These are phyloP conservation scores for Spodoptera picta DNA, from an alignment of 2,888 invertebrate genomes.

Conservation along the genomic window DNA sequence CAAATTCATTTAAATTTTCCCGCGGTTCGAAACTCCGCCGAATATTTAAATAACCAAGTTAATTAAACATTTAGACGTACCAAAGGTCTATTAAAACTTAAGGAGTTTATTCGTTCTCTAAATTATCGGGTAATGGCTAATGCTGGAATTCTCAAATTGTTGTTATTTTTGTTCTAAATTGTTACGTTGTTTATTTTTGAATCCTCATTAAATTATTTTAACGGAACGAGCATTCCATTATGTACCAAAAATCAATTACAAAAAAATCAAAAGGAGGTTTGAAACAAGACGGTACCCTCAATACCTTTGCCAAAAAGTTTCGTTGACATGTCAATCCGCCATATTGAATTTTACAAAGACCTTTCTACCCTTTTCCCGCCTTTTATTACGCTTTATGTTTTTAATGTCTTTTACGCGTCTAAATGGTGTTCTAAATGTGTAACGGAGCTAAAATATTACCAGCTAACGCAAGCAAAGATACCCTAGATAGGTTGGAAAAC, in stretches of 20 bases:
- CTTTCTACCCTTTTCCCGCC: background rate
- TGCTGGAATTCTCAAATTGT: background rate
- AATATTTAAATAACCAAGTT: conserved; percentile 23
- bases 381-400: conserved; percentile 12
- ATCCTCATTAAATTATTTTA: no score
- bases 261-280: no score
- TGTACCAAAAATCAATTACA: no score
- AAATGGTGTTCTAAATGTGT: conserved; percentile 23
- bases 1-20: conserved; percentile 30
- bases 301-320: conserved; percentile 1
- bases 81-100: conserved; percentile 16
- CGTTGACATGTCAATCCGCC: background rate
- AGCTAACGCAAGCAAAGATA: conserved; percentile 14
- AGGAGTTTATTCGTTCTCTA: conserved; percentile 1
- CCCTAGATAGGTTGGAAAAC: conserved; percentile 37
- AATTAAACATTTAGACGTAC: conserved; percentile 17
- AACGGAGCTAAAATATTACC: conserved; percentile 23
- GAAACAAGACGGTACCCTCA: no score
- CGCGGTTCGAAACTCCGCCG: conserved; percentile 2
- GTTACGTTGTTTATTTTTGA: no score
- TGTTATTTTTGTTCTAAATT: conserved; percentile 2
- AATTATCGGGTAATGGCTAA: conserved; percentile 7
- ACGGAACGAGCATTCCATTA: no score
- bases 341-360: no score
- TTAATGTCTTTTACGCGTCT: conserved; percentile 4